A percentile compares a stretch with the other conserved stretches of the same genome.
Conservation (phyloP, 2,888 invertebrate species). For the Spialia ferax region DNA sequence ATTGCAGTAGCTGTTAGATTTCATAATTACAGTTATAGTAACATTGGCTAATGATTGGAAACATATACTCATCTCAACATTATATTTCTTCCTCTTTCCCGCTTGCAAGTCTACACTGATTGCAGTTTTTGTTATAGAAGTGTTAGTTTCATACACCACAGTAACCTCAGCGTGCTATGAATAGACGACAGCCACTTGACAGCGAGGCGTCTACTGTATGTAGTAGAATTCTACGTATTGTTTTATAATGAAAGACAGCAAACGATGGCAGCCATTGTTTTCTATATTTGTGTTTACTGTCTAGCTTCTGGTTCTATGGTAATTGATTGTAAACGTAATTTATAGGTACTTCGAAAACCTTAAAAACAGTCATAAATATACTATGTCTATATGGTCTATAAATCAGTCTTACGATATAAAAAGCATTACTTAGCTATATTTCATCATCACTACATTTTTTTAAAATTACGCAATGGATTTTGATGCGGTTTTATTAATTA, state of each 20-base stretch:
- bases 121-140: conserved; percentile 34
- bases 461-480: too few relatives aligned
- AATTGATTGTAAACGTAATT: too few relatives aligned
- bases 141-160: conserved; percentile 28
- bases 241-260: conserved; percentile 26
- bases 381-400: too few relatives aligned
- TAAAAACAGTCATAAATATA: too few relatives aligned
- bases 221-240: conserved; percentile 30
- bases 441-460: too few relatives aligned
- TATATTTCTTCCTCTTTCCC: neutral
- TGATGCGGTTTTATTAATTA: too few relatives aligned
- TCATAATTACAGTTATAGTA: neutral
- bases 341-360: too few relatives aligned
- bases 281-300: neutral
- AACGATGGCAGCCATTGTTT: conserved; percentile 24
- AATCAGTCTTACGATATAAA: too few relatives aligned
- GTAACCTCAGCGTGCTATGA: conserved; percentile 26
- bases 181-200: conserved; percentile 33
- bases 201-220: conserved; percentile 22
- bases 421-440: too few relatives aligned
- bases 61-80: neutral
- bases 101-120: neutral
- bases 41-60: neutral
- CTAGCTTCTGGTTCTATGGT: neutral
- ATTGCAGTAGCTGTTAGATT: too few relatives aligned